These are phyloP conservation scores for Drosophila pegasa DNA, from an alignment of 2,888 invertebrate genomes.

Conservation along the genomic window DNA sequence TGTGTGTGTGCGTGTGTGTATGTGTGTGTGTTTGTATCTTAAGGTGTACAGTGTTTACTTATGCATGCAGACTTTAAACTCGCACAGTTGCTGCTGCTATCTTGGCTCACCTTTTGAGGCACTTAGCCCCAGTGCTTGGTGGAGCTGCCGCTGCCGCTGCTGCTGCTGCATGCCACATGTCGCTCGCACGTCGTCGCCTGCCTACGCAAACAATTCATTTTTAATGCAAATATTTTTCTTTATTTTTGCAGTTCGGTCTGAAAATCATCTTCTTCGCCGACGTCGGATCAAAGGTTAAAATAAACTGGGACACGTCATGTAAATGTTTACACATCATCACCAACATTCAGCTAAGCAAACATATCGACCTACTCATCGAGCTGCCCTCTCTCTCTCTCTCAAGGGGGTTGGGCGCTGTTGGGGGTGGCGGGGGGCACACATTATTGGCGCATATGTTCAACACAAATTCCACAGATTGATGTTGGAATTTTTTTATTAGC, in stretches of 20 bases:
- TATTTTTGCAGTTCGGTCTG: slow-evolving; percentile 38
- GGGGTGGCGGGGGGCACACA: slow-evolving; percentile 30
- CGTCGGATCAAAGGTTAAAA: slow-evolving; percentile 77
- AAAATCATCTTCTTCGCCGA: slow-evolving; percentile 37
- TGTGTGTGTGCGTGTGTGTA: slow-evolving; percentile 1
- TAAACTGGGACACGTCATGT: slow-evolving; percentile 81
- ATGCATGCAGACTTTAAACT: slow-evolving; percentile 65
- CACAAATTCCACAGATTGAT: slow-evolving; percentile 81
- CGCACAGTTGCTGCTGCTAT: not conserved
- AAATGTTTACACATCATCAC: slow-evolving; percentile 81
- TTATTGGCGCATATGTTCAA: slow-evolving; percentile 79
- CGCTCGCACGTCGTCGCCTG: slow-evolving; percentile 36
- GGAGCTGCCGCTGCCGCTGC: not conserved
- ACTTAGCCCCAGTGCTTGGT: not conserved
- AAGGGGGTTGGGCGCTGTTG: slow-evolving; percentile 9
- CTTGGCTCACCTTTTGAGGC: not conserved
- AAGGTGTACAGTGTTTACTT: slow-evolving; percentile 50
- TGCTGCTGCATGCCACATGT: slow-evolving; percentile 26
- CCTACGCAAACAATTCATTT: slow-evolving; percentile 79
- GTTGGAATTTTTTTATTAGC: slow-evolving; percentile 82
- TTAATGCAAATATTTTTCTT: slow-evolving; percentile 77
- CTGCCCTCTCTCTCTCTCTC: slow-evolving; percentile 3
- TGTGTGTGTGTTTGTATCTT: slow-evolving; percentile 26
- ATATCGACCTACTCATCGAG: slow-evolving; percentile 77
- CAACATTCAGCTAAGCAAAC: slow-evolving; percentile 82